A percentile compares a stretch with the other conserved stretches of the same genome.
Evolutionary conservation across 53 echinoderm and acorn worm species (phyloP).

Genomic region (Patiria pectinifera): DNA sequence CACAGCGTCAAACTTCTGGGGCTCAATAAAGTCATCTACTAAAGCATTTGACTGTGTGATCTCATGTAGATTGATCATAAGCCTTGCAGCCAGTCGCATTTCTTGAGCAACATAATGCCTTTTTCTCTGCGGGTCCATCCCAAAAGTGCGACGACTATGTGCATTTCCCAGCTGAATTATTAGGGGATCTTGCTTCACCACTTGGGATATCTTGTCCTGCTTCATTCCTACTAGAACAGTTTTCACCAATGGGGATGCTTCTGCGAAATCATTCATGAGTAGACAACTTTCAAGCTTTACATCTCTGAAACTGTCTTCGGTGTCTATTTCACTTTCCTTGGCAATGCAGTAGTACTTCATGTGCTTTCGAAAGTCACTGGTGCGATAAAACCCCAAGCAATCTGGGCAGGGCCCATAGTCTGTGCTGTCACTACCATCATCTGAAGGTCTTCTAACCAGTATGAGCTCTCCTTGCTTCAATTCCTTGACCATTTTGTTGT

Average conservation of each 20-base stretch:
- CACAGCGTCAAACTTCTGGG: too few relatives aligned
- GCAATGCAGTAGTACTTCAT: conserved; percentile 40
- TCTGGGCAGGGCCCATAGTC: conserved; percentile 62
- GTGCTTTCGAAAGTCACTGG: conserved; percentile 39
- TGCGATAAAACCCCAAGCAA: conserved; percentile 57
- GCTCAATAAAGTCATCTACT: too few relatives aligned
- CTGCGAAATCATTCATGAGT: too few relatives aligned
- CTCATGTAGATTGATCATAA: conserved; percentile 40
- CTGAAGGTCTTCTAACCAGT: too few relatives aligned
- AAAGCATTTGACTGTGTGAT: too few relatives aligned
- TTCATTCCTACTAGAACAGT: conserved; percentile 14
- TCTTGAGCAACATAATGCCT: conserved; percentile 41
- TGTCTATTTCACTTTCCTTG: not conserved
- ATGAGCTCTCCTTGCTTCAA: too few relatives aligned
- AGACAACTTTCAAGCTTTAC: conserved; percentile 58
- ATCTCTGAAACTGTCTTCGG: conserved; percentile 10
- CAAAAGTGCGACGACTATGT: conserved; percentile 13
- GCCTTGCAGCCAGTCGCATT: conserved; percentile 37
- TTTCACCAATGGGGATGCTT: conserved; percentile 32
- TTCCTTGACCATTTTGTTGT: too few relatives aligned
- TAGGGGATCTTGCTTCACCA: conserved; percentile 16
- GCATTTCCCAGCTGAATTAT: conserved; percentile 47
- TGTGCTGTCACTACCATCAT: too few relatives aligned
- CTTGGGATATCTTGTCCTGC: not conserved
- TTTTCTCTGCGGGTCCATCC: conserved; percentile 36